Conservation (phyloP, 1,140 invertebrate genomes). For the Drosophila persimilis region DNA sequence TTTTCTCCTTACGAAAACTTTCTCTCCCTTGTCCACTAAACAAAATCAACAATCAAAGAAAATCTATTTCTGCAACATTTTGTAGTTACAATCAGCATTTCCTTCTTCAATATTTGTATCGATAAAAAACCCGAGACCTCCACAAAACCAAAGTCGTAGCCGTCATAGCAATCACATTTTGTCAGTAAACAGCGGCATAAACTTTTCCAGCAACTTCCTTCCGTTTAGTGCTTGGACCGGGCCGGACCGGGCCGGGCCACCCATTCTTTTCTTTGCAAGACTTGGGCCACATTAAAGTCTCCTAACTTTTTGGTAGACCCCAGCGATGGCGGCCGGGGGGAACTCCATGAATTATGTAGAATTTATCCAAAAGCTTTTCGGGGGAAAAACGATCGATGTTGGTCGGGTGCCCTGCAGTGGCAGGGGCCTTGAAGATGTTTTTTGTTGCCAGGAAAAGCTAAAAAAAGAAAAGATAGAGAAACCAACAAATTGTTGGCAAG, state of each 20-base stretch:
- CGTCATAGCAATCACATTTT: neutral
- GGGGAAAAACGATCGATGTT: constrained; percentile 57
- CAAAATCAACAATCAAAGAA: too few relatives aligned
- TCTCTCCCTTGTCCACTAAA: too few relatives aligned
- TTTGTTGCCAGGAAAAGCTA: constrained; percentile 17
- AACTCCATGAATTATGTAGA: constrained; percentile 66
- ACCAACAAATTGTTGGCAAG: constrained; percentile 61
- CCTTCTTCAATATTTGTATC: too few relatives aligned
- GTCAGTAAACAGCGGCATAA: constrained; percentile 13
- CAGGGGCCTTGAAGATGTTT: constrained; percentile 62
- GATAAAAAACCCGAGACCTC: too few relatives aligned
- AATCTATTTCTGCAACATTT: too few relatives aligned
- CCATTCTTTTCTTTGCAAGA: neutral
- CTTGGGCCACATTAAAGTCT: constrained; percentile 41
- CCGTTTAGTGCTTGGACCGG: neutral
- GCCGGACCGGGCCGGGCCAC: too few relatives aligned
- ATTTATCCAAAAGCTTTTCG: constrained; percentile 69
- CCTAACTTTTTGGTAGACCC: constrained; percentile 1
- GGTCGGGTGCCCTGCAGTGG: constrained; percentile 17
- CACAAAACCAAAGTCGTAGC: neutral
- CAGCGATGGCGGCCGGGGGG: neutral
- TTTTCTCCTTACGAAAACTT: too few relatives aligned
- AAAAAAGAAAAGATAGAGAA: constrained; percentile 9
- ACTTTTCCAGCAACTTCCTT: neutral
- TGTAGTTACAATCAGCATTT: too few relatives aligned